Conservation (phyloP, 2,113 vertebrate genomes). For the Malurus melanocephalus region DNA sequence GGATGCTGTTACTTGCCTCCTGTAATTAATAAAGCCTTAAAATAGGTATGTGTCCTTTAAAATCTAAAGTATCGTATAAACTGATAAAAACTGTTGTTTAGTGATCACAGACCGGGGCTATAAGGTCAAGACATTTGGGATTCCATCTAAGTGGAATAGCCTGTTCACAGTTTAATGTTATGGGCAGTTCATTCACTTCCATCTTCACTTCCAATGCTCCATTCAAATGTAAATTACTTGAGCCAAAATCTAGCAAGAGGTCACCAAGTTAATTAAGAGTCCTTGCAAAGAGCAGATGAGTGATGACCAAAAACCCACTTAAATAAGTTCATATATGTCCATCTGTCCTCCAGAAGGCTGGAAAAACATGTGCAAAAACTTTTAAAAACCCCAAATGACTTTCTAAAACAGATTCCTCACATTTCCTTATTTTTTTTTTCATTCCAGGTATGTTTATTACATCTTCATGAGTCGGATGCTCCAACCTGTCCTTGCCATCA, state of each 20-base stretch:
- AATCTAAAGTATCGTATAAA: not conserved
- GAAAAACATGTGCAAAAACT: not conserved
- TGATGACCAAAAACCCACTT: not conserved
- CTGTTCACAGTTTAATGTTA: not conserved
- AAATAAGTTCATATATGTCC: not conserved
- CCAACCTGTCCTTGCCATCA: not conserved
- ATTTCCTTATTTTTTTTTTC: not conserved
- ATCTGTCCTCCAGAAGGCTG: not conserved
- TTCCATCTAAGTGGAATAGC: not conserved
- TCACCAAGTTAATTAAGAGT: not conserved
- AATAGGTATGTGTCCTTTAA: not conserved
- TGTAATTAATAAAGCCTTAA: not conserved
- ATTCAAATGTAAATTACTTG: not conserved
- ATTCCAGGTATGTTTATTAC: not conserved
- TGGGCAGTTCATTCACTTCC: not conserved
- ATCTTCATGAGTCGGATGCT: not conserved
- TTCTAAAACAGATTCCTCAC: not conserved
- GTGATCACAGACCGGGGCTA: not conserved
- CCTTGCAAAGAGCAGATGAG: not conserved
- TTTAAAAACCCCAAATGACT: not conserved
- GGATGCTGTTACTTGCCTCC: not conserved
- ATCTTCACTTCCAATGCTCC: not conserved
- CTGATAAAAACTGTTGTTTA: not conserved
- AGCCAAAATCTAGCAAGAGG: not conserved
- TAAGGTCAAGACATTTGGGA: not conserved